A percentile compares a stretch with the other conserved stretches of the same genome.
Conservation (phyloP, 2,797 vertebrate species). For the Rhadinocentrus ornatus region DNA sequence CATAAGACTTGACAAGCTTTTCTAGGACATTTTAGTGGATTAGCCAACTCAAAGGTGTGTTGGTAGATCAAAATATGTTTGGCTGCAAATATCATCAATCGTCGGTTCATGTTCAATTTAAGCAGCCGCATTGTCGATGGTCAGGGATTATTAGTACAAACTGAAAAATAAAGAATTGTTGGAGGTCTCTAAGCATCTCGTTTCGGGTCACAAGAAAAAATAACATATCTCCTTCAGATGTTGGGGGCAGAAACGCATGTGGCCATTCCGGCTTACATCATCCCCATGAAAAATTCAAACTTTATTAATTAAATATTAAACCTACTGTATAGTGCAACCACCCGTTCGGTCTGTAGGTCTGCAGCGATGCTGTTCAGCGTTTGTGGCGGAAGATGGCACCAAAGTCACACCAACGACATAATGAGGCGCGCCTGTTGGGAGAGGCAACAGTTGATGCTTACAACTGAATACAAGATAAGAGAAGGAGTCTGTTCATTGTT, state of each 20-base stretch:
- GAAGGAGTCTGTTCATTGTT: background rate
- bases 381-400: slow-evolving; percentile 78
- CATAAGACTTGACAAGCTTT: background rate
- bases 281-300: slow-evolving; percentile 83
- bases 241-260: slow-evolving; percentile 49
- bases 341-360: slow-evolving; percentile 11
- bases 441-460: slow-evolving; percentile 53
- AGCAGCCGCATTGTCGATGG: background rate
- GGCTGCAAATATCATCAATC: background rate
- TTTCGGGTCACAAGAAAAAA: slow-evolving; percentile 34
- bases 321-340: slow-evolving; percentile 26
- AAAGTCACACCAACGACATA: slow-evolving; percentile 66
- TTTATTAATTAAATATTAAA: slow-evolving; percentile 84
- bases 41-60: background rate
- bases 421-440: background rate
- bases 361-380: slow-evolving; percentile 10
- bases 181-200: slow-evolving; percentile 29
- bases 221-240: slow-evolving; percentile 12
- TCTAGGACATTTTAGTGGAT: background rate
- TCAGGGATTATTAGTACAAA: slow-evolving; percentile 27
- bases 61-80: background rate
- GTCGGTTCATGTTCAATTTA: background rate
- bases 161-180: slow-evolving; percentile 41
- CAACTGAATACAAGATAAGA: background rate
- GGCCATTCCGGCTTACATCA: slow-evolving; percentile 76